These are phyloP conservation scores for Zaprionus davidi DNA, from an alignment of 1,140 invertebrate genomes.

Conservation along the genomic window DNA sequence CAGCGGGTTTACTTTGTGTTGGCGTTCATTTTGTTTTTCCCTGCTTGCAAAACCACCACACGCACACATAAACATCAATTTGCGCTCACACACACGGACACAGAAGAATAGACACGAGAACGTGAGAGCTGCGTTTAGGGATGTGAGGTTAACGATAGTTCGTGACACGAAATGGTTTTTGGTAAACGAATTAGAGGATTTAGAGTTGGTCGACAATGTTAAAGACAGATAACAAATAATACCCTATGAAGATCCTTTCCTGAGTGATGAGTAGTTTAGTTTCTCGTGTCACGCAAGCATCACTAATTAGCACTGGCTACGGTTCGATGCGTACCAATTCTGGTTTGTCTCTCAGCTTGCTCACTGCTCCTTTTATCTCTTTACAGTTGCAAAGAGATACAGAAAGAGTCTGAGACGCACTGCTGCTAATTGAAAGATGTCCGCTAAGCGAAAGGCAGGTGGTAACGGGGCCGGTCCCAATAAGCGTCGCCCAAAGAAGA, in stretches of 20 bases:
- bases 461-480: slow-evolving; percentile 76
- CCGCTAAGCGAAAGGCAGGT: slow-evolving; percentile 82
- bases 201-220: not conserved
- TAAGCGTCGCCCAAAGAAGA: slow-evolving; percentile 85
- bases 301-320: slow-evolving; percentile 38
- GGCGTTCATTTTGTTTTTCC: slow-evolving; percentile 80
- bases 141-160: slow-evolving; percentile 7
- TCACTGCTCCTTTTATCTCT: slow-evolving; percentile 33
- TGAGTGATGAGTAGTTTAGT: not conserved
- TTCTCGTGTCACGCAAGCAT: slow-evolving; percentile 24
- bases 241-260: not conserved
- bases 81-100: slow-evolving; percentile 22
- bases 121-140: slow-evolving; percentile 54
- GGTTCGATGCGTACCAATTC: slow-evolving; percentile 65
- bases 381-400: slow-evolving; percentile 56
- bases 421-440: slow-evolving; percentile 67
- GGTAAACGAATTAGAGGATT: not conserved
- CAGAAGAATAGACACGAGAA: slow-evolving; percentile 39
- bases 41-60: slow-evolving; percentile 76
- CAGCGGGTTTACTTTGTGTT: slow-evolving; percentile 47
- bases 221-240: not conserved
- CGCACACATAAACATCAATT: slow-evolving; percentile 29
- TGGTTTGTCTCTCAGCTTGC: slow-evolving; percentile 45
- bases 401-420: slow-evolving; percentile 23
- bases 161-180: not conserved